These are phyloP conservation scores for Drosophila kurseongensis DNA, from an alignment of 1,140 invertebrate genomes.

Conservation along the genomic window DNA sequence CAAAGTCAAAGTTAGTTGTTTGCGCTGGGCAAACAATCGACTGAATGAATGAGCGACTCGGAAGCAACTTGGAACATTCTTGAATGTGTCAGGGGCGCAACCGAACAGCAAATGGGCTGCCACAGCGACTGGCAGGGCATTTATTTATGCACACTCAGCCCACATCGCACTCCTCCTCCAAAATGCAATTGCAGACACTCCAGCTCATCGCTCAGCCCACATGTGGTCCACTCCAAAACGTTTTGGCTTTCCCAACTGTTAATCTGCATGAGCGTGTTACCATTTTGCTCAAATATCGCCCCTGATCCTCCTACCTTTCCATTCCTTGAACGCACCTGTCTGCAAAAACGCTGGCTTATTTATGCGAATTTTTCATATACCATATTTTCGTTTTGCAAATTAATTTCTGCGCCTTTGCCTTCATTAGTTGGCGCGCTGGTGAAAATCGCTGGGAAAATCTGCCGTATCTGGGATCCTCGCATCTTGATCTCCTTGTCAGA, in stretches of 20 bases:
- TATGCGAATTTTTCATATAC: slow-evolving; percentile 34
- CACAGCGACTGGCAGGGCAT: slow-evolving; percentile 29
- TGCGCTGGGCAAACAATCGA: slow-evolving; percentile 64
- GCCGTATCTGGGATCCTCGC: slow-evolving; percentile 29
- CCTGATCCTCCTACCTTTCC: slow-evolving; percentile 24
- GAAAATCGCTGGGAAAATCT: slow-evolving; percentile 66
- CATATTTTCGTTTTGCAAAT: slow-evolving; percentile 61
- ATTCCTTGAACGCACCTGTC: slow-evolving; percentile 50
- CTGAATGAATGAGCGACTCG: slow-evolving; percentile 22
- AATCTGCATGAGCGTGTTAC: slow-evolving; percentile 69
- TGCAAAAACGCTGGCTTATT: slow-evolving; percentile 27
- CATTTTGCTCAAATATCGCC: slow-evolving; percentile 35
- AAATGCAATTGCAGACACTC: slow-evolving; percentile 33
- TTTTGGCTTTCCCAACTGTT: slow-evolving; percentile 76
- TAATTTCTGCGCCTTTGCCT: slow-evolving; percentile 63
- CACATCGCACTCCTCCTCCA: slow-evolving; percentile 5
- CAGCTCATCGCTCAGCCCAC: slow-evolving; percentile 55
- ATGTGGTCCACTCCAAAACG: slow-evolving; percentile 60
- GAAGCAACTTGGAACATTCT: slow-evolving; percentile 56
- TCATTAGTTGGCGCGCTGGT: slow-evolving; percentile 66
- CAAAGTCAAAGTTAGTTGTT: slow-evolving; percentile 51
- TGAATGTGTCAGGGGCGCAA: slow-evolving; percentile 53
- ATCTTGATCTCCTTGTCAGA: slow-evolving; percentile 51
- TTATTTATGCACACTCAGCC: slow-evolving; percentile 42
- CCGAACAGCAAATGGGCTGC: slow-evolving; percentile 37